Percentiles rank a stretch among this genome's conserved stretches.
Conservation (phyloP, 1,140 invertebrate genomes). For the Araneus ventricosus region DNA sequence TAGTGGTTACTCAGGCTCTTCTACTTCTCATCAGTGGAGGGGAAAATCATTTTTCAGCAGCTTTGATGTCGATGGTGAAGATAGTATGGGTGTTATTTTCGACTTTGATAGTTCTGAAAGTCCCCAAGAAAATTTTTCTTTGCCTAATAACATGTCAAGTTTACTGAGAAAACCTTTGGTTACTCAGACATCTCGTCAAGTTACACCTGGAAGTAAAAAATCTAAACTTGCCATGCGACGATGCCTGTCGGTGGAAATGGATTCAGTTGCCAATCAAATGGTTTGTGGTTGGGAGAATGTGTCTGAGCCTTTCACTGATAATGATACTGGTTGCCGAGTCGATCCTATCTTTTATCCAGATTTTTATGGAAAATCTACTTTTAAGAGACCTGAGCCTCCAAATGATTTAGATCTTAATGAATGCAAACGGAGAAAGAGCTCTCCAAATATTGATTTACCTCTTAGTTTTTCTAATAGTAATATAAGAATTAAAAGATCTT, state of each 20-base stretch:
- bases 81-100: neutral
- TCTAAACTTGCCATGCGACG: conserved; percentile 52
- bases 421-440: conserved; percentile 63
- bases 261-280: conserved; percentile 6
- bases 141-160: conserved; percentile 18
- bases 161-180: conserved; percentile 52
- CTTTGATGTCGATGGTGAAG: conserved; percentile 16
- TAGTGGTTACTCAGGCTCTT: conserved; percentile 29
- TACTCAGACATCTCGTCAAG: no score
- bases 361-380: conserved; percentile 3
- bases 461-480: neutral
- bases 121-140: neutral
- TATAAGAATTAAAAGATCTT: conserved; percentile 33
- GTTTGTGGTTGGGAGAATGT: neutral
- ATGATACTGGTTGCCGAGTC: neutral
- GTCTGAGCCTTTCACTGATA: neutral
- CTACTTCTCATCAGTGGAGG: neutral
- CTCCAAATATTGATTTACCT: conserved; percentile 11
- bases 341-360: neutral
- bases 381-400: conserved; percentile 66
- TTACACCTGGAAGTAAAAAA: neutral
- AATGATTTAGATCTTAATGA: neutral
- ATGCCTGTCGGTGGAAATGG: conserved; percentile 61
- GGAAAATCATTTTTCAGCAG: neutral
- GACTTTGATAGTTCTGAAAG: neutral